Percentiles rank a stretch among this genome's conserved stretches.
These are phyloP conservation scores for Amphipyra tragopoginis DNA, from an alignment of 2,888 invertebrate species.

Conservation along the genomic window DNA sequence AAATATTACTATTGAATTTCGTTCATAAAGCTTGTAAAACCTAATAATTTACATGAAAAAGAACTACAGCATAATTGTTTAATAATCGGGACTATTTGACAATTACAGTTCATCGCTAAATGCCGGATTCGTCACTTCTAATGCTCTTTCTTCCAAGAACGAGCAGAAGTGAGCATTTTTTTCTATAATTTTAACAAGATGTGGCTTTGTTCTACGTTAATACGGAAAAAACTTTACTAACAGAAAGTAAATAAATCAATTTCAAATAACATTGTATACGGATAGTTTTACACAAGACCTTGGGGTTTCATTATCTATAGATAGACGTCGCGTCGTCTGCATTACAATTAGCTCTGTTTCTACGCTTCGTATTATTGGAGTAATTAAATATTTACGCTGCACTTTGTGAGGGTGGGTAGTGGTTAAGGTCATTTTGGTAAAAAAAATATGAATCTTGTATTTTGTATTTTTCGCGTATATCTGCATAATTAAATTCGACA, in stretches of 20 bases:
- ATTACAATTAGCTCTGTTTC: conserved; percentile 31
- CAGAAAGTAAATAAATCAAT: background rate
- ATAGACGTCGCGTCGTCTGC: conserved; percentile 15
- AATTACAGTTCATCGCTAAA: too few relatives aligned
- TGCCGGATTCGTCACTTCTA: too few relatives aligned
- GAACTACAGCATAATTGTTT: too few relatives aligned
- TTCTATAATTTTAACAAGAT: too few relatives aligned
- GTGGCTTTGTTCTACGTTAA: too few relatives aligned
- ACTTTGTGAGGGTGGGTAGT: background rate
- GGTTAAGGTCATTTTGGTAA: conserved; percentile 17
- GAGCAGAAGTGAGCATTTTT: too few relatives aligned
- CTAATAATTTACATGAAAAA: too few relatives aligned
- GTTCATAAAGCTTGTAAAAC: too few relatives aligned
- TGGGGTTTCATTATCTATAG: conserved; percentile 30
- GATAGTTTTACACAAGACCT: conserved; percentile 31
- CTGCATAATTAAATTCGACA: too few relatives aligned
- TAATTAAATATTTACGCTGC: conserved; percentile 34
- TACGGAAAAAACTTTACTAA: background rate
- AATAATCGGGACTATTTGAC: too few relatives aligned
- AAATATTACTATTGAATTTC: too few relatives aligned
- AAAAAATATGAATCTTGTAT: background rate
- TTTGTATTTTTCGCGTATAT: conserved; percentile 6
- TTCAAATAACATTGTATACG: background rate
- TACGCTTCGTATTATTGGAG: conserved; percentile 2
- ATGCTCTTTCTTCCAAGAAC: too few relatives aligned